Evolutionary conservation across 1,140 invertebrate species (phyloP), one percentile per base, ranked within the genome.

Genomic region (Drosophila triauraria): DNA sequence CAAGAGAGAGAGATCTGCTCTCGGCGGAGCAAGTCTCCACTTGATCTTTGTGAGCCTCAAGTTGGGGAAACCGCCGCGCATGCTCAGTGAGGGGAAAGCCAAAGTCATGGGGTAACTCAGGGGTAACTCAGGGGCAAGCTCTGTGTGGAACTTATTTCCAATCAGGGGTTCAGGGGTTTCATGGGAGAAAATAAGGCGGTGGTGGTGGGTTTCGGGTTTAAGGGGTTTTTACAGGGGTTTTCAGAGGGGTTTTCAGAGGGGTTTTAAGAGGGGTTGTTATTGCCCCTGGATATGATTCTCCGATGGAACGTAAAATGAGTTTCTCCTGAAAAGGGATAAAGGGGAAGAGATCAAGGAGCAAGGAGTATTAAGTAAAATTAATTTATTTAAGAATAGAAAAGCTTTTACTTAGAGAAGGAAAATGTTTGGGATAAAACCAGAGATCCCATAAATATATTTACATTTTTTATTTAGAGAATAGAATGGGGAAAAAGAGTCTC

Each of bases 21-120:
- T 59, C 60, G 9, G 43, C 32, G 32, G 51, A 44, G 59, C 53
- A 59, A 68, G n/a, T 87, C 82, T 87, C 71, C 82, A 79, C 75
- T 40, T 10, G 82, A 47, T 80, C 57, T 58, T 51, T 58, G 56
- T 30, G 23, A 61, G 53, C 12, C 32, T 42, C 30, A 23, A 38
- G 53, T 48, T 58, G 69, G 72, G 70, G 72, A 25, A 75, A 23
- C 59, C 27, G 75, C 10, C 17, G 59, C 75, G 77, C 62, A 60
- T 75, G 80, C 69, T 56, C 60, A 72, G 30, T 65, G 10, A 71
- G 78, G 78, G 79, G 83, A 64, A 74, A 38, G 17, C 17, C 12
- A 54, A 54, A 54, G 17, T 69, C 2, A 44, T n/a, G 54, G 84
- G 83, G 80, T 51, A 25, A 56, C 23, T 79, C 20, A 78, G 75